phyloP scores from a whole-genome alignment of 2,797 vertebrate species.

The Coregonus sp. region DNA sequence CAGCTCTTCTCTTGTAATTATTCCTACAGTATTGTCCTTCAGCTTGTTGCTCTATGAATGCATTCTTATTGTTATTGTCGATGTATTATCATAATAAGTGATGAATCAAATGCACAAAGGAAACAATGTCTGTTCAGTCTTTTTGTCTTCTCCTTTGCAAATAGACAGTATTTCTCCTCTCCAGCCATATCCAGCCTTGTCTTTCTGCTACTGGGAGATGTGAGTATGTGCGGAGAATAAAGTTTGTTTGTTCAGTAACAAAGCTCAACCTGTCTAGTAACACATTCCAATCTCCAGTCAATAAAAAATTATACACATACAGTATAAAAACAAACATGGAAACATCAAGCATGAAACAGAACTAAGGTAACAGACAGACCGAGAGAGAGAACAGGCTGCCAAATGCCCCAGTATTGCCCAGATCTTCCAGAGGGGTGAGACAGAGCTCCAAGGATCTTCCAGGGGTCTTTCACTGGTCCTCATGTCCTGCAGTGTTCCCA shows the following conservation, averaged over 20 bases:
- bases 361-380: not conserved
- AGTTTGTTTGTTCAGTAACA: not conserved
- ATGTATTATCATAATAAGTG: not conserved
- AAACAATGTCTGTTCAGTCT: not conserved
- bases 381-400: not conserved
- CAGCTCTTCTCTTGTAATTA: not conserved
- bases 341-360: not conserved
- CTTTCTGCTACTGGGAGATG: not conserved
- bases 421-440: no score
- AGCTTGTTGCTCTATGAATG: not conserved
- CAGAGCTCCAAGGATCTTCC: not conserved
- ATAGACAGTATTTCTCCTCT: not conserved
- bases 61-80: not conserved
- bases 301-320: not conserved
- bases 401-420: no score
- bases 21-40: not conserved
- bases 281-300: not conserved
- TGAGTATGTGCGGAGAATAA: not conserved
- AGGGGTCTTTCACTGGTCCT: not conserved
- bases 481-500: not conserved
- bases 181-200: not conserved
- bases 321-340: not conserved
- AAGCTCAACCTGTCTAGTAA: not conserved
- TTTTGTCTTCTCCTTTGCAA: not conserved
- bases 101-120: not conserved